Conservation (phyloP, 2,113 vertebrate genomes). For the Tenrec ecaudatus region DNA sequence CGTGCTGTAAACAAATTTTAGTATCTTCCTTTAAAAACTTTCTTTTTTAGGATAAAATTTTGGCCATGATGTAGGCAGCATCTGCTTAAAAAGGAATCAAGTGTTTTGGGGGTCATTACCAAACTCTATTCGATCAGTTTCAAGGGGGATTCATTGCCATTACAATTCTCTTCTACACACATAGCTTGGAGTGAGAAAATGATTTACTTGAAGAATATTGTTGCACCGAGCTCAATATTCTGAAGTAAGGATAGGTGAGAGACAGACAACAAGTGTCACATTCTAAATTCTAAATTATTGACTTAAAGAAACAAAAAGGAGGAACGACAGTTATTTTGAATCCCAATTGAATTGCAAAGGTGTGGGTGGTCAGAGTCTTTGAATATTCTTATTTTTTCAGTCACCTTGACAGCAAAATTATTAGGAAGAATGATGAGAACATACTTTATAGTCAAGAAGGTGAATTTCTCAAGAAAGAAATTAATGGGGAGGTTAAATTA, state of each 20-base stretch:
- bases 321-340: slow-evolving; percentile 16
- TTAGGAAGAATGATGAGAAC: slow-evolving; percentile 78
- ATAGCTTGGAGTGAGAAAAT: not conserved
- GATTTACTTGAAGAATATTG: not conserved
- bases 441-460: slow-evolving; percentile 63
- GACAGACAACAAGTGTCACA: not conserved
- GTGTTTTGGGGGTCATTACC: too few relatives aligned
- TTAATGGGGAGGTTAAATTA: slow-evolving; percentile 74
- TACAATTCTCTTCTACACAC: not conserved
- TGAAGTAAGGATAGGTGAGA: not conserved
- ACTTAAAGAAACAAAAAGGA: slow-evolving; percentile 24
- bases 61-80: too few relatives aligned
- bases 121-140: too few relatives aligned
- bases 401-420: slow-evolving; percentile 82
- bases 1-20: too few relatives aligned
- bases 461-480: slow-evolving; percentile 65
- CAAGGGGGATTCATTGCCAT: too few relatives aligned
- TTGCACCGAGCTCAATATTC: not conserved
- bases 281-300: not conserved
- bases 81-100: too few relatives aligned
- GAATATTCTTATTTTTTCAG: slow-evolving; percentile 76
- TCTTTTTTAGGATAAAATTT: too few relatives aligned
- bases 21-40: too few relatives aligned
- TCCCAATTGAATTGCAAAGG: slow-evolving; percentile 74
- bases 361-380: slow-evolving; percentile 80